Evolutionary conservation across 2,797 vertebrate species (phyloP).

Genomic region (Melanotaenia maccullochi): DNA sequence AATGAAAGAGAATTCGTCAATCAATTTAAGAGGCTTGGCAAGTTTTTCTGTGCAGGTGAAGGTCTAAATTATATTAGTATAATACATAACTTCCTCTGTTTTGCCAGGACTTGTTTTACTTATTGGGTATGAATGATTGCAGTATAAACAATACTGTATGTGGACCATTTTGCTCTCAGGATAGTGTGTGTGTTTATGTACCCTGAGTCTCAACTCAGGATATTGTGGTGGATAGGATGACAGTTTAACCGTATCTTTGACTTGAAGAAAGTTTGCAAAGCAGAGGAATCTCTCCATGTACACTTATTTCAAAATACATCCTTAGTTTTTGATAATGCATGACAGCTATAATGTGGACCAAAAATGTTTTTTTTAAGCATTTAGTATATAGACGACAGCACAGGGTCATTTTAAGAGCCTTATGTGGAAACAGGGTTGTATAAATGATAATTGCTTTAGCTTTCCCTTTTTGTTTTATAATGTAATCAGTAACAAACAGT

Average conservation of each 20-base stretch:
- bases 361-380: conserved; percentile 47
- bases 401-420: conserved; percentile 80
- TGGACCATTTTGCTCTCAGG: conserved; percentile 79
- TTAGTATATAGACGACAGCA: conserved; percentile 51
- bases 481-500: conserved; percentile 51
- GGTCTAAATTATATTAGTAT: conserved; percentile 52
- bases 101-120: conserved; percentile 56
- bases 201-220: conserved; percentile 78
- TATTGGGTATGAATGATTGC: conserved; percentile 63
- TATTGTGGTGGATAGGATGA: conserved; percentile 61
- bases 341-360: conserved; percentile 58
- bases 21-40: conserved; percentile 54
- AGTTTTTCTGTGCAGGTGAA: conserved; percentile 62
- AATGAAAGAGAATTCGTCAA: conserved; percentile 56
- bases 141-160: conserved; percentile 65
- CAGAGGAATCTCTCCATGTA: conserved; percentile 33
- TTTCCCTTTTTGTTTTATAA: conserved; percentile 59
- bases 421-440: conserved; percentile 82
- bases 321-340: conserved; percentile 57
- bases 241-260: conserved; percentile 50
- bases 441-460: conserved; percentile 55
- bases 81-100: conserved; percentile 48
- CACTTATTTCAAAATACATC: conserved; percentile 45
- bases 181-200: conserved; percentile 75
- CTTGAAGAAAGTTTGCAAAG: conserved; percentile 42